Conservation (phyloP, 2,888 invertebrate genomes). For the Synergus gifuensis region DNA sequence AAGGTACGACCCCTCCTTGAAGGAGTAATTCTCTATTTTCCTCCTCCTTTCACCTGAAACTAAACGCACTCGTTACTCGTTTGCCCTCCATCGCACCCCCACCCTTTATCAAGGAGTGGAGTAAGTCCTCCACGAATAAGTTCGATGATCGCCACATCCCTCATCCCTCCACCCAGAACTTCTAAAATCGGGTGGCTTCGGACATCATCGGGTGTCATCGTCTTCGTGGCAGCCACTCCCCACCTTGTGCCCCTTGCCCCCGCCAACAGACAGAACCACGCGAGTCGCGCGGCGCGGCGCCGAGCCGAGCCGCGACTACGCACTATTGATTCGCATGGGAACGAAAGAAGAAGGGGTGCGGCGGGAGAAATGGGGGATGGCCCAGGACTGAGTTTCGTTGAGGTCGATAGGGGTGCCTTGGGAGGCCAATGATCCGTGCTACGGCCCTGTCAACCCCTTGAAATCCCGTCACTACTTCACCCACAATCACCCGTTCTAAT, state of each 20-base stretch:
- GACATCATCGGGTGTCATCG: conserved; percentile 67
- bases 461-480: conserved; percentile 36
- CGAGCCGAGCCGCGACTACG: conserved; percentile 70
- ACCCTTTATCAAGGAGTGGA: conserved; percentile 44
- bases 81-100: conserved; percentile 38
- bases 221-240: conserved; percentile 58
- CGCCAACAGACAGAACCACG: conserved; percentile 47
- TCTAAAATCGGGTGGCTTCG: conserved; percentile 62
- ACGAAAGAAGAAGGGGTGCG: conserved; percentile 47
- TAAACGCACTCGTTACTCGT: conserved; percentile 42
- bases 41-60: conserved; percentile 18
- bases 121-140: conserved; percentile 59
- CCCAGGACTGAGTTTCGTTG: conserved; percentile 56
- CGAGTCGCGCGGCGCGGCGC: conserved; percentile 60
- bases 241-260: conserved; percentile 44
- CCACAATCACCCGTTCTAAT: conserved; percentile 31
- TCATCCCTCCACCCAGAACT: conserved; percentile 43
- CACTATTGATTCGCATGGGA: conserved; percentile 76
- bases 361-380: conserved; percentile 51
- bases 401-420: conserved; percentile 56
- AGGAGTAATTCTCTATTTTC: neutral
- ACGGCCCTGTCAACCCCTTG: conserved; percentile 20
- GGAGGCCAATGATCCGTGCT: conserved; percentile 26
- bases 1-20: neutral
- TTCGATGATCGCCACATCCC: conserved; percentile 66